phyloP scores from a whole-genome alignment of 1,140 invertebrate genomes.

The Archivesica marissinica region DNA sequence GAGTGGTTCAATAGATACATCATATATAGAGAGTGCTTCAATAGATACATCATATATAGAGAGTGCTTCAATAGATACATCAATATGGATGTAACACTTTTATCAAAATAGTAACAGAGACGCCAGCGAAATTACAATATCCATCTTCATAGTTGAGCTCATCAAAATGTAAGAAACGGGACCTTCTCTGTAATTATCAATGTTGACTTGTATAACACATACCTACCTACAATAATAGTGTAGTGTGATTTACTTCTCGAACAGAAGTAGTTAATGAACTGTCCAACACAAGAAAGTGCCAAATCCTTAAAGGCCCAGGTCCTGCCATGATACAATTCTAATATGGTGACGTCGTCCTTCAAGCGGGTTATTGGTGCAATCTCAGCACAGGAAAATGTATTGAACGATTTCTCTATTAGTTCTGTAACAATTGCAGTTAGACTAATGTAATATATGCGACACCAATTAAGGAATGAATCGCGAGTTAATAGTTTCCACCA shows the following conservation, averaged over 20 bases:
- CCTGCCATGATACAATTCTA: constrained; percentile 85
- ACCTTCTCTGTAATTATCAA: not conserved
- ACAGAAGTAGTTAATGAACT: constrained; percentile 84
- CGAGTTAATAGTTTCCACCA: no score
- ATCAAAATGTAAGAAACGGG: not conserved
- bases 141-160: no score
- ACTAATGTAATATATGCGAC: no score
- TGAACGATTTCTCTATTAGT: constrained; percentile 78
- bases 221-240: constrained; percentile 80
- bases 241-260: constrained; percentile 80
- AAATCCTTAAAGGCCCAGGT: constrained; percentile 86
- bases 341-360: constrained; percentile 79
- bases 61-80: no score
- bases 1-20: no score
- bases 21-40: no score
- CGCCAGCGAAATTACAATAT: no score
- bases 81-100: no score
- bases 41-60: no score
- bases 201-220: not conserved
- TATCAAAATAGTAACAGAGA: no score
- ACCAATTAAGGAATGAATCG: no score
- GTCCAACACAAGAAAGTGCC: constrained; percentile 83
- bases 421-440: no score
- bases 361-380: constrained; percentile 78
- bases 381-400: constrained; percentile 76